Conservation (phyloP, 2,797 vertebrate species). For the Aeoliscus strigatus region DNA sequence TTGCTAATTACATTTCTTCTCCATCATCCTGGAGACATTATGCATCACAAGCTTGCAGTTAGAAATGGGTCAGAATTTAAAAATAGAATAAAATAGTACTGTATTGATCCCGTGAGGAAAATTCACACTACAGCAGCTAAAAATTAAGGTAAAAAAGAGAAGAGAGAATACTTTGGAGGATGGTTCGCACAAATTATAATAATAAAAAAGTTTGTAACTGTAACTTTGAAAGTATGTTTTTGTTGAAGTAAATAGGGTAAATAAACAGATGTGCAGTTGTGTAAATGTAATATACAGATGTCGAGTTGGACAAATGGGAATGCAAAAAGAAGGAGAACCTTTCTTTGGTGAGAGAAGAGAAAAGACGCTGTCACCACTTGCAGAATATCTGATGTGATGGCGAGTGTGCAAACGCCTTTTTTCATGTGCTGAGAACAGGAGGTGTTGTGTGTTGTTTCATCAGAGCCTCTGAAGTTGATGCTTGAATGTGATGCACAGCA, state of each 20-base stretch:
- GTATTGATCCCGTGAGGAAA: conserved; percentile 18
- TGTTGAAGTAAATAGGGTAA: too few relatives aligned
- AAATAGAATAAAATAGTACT: conserved; percentile 20
- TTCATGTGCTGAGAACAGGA: conserved; percentile 10
- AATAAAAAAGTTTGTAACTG: too few relatives aligned
- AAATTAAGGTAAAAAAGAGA: too few relatives aligned
- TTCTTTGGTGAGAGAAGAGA: conserved; percentile 30
- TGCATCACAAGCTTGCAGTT: conserved; percentile 11
- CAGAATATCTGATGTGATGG: conserved; percentile 18
- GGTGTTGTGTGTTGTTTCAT: conserved; percentile 3
- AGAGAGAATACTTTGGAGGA: too few relatives aligned
- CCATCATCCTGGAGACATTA: conserved; percentile 36
- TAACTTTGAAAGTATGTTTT: too few relatives aligned
- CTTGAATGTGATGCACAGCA: conserved; percentile 31
- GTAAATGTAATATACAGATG: too few relatives aligned
- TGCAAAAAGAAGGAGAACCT: too few relatives aligned
- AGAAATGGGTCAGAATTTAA: conserved; percentile 23
- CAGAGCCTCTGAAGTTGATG: conserved; percentile 8
- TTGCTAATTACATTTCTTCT: conserved; percentile 45
- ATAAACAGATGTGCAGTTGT: too few relatives aligned
- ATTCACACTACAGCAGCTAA: too few relatives aligned
- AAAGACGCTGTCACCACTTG: conserved; percentile 19
- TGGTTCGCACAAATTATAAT: too few relatives aligned
- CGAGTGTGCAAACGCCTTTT: conserved; percentile 6
- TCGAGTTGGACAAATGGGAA: too few relatives aligned